These are phyloP conservation scores for Lepas anatifera DNA, from an alignment of 2,888 invertebrate species.

Conservation along the genomic window DNA sequence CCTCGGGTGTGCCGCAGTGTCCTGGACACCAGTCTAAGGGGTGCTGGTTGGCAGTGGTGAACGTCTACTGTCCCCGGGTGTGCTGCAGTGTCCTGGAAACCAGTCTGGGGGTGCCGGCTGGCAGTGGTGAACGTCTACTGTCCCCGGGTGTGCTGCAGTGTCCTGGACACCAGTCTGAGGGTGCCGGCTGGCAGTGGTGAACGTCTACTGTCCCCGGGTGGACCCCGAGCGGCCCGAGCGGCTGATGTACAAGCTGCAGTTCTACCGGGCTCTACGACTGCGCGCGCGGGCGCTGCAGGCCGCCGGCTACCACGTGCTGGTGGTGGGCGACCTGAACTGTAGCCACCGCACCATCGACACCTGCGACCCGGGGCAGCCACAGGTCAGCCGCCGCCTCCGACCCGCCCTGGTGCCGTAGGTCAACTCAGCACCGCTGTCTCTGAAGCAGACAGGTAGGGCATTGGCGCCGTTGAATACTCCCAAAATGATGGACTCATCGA, in stretches of 20 bases:
- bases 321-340: constrained; percentile 40
- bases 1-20: constrained; percentile 28
- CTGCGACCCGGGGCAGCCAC: constrained; percentile 35
- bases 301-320: constrained; percentile 37
- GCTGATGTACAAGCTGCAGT: constrained; percentile 35
- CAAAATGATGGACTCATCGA: too few relatives aligned
- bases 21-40: constrained; percentile 4
- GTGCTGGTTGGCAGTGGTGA: constrained; percentile 32
- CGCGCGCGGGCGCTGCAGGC: constrained; percentile 34
- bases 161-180: neutral
- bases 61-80: constrained; percentile 41
- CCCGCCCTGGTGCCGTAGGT: too few relatives aligned
- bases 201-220: constrained; percentile 41
- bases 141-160: constrained; percentile 28
- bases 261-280: constrained; percentile 35
- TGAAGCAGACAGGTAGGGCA: too few relatives aligned
- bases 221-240: constrained; percentile 37
- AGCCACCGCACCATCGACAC: constrained; percentile 37
- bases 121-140: constrained; percentile 41
- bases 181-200: constrained; percentile 32
- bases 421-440: too few relatives aligned
- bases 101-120: constrained; percentile 18
- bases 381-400: constrained; percentile 17
- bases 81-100: constrained; percentile 1
- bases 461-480: too few relatives aligned